Evolutionary conservation across 37 sponge, comb jelly and placozoan genomes (phyloP).

Genomic region (Corticium candelabrum): DNA sequence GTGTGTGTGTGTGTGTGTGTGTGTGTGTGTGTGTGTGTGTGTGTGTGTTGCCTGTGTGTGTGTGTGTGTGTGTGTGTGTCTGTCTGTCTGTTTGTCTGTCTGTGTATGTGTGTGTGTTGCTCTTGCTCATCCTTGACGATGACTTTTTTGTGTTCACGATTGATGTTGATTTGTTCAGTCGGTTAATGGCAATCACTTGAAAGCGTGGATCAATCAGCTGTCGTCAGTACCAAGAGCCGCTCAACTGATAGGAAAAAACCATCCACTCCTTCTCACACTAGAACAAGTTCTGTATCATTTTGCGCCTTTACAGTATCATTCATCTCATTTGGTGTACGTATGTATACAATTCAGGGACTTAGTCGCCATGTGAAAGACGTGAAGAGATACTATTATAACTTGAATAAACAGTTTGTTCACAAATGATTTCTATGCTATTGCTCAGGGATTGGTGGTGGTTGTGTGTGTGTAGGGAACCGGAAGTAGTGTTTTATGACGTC

Average conservation of each 20-base stretch:
- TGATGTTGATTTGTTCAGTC: no score
- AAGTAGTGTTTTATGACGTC: constrained; percentile 63
- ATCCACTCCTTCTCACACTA: constrained; percentile 44
- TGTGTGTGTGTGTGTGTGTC: no score
- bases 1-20: no score
- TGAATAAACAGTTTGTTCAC: constrained; percentile 53
- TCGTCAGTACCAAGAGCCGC: constrained; percentile 49
- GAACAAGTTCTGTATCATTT: constrained; percentile 56
- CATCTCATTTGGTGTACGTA: background rate
- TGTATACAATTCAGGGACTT: constrained; percentile 29
- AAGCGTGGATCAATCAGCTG: constrained; percentile 35
- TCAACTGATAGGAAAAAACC: constrained; percentile 54
- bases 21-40: no score
- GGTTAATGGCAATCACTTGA: constrained; percentile 18
- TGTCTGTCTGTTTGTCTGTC: no score
- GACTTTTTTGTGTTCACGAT: no score
- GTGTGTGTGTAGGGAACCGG: constrained; percentile 55
- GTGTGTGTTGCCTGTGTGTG: no score
- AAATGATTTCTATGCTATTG: no score
- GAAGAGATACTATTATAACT: constrained; percentile 21
- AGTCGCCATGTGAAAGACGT: constrained; percentile 47
- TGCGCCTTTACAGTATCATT: background rate
- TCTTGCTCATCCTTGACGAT: no score
- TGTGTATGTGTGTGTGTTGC: no score
- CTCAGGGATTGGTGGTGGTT: no score